A percentile compares a stretch with the other conserved stretches of the same genome.
Conservation (phyloP, 2,797 vertebrate species). For the Takifugu ocellatus region DNA sequence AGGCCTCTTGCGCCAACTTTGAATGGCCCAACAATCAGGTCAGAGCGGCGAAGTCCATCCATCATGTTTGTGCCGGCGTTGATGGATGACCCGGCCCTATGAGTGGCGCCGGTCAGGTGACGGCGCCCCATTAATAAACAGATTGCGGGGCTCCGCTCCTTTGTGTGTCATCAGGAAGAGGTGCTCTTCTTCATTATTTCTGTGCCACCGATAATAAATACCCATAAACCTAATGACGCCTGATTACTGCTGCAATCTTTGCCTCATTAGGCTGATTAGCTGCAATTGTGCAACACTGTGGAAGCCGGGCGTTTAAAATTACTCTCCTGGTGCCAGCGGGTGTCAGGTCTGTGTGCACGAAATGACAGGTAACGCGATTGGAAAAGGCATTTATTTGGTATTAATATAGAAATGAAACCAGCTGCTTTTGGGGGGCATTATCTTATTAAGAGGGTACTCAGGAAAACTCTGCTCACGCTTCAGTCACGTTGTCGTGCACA, state of each 20-base stretch:
- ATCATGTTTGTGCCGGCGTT: slow-evolving; percentile 63
- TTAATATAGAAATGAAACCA: slow-evolving; percentile 21
- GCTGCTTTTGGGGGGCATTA: slow-evolving; percentile 14
- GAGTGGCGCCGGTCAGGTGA: slow-evolving; percentile 75
- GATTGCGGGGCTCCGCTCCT: slow-evolving; percentile 72
- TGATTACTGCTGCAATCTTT: slow-evolving; percentile 85
- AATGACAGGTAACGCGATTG: slow-evolving; percentile 50
- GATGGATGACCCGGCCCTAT: slow-evolving; percentile 73
- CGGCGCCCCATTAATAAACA: slow-evolving; percentile 78
- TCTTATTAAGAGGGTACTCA: slow-evolving; percentile 20
- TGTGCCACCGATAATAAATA: slow-evolving; percentile 82
- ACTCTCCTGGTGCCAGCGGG: slow-evolving; percentile 58
- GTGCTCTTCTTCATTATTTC: slow-evolving; percentile 78
- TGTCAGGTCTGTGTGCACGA: slow-evolving; percentile 25
- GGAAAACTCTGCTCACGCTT: slow-evolving; percentile 24
- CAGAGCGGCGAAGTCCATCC: slow-evolving; percentile 71
- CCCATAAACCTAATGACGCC: slow-evolving; percentile 85
- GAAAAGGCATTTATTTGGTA: slow-evolving; percentile 37
- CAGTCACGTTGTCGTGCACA: slow-evolving; percentile 45
- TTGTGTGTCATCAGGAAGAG: slow-evolving; percentile 75
- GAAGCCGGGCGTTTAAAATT: slow-evolving; percentile 75
- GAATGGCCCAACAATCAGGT: slow-evolving; percentile 73
- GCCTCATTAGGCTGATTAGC: slow-evolving; percentile 85
- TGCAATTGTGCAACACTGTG: slow-evolving; percentile 72
- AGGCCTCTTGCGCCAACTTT: slow-evolving; percentile 66